phyloP scores from a whole-genome alignment of 2,888 invertebrate genomes.

The Congeria kusceri region DNA sequence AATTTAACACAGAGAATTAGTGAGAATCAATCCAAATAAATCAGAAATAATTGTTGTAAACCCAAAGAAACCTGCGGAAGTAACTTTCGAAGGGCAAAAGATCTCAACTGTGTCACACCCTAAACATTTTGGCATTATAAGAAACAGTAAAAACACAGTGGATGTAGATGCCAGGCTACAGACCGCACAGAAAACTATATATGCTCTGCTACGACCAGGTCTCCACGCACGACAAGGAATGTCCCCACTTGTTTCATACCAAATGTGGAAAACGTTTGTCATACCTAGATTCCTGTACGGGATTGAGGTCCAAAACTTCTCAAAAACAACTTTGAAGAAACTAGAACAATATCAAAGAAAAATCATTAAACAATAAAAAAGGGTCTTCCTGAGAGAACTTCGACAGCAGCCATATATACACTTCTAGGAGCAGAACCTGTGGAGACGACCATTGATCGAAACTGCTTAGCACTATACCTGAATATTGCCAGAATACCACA shows the following conservation, averaged over 20 bases:
- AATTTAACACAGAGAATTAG: slow-evolving; percentile 1
- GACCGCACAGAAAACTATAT: neutral
- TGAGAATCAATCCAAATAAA: slow-evolving; percentile 1
- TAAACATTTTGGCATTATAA: neutral
- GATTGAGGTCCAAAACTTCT: neutral
- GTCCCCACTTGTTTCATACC: neutral
- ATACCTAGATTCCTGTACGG: neutral
- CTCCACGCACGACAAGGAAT: neutral
- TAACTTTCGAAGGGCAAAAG: too few relatives aligned
- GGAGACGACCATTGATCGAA: neutral
- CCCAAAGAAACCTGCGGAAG: too few relatives aligned
- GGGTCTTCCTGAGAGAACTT: neutral
- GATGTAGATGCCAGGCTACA: neutral
- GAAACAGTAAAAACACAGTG: neutral
- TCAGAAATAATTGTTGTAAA: neutral
- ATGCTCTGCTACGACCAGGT: slow-evolving; percentile 10
- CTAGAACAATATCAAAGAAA: neutral
- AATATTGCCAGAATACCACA: slow-evolving; percentile 3
- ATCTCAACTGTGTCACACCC: too few relatives aligned
- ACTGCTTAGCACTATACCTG: neutral
- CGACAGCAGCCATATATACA: neutral
- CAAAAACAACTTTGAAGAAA: neutral
- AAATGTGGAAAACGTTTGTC: slow-evolving; percentile 6
- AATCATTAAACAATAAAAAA: neutral
- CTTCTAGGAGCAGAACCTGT: neutral